Evolutionary conservation across 2,888 invertebrate genomes (phyloP), one percentile per base, ranked within the genome.

Genomic region (Epirrita christyi): DNA sequence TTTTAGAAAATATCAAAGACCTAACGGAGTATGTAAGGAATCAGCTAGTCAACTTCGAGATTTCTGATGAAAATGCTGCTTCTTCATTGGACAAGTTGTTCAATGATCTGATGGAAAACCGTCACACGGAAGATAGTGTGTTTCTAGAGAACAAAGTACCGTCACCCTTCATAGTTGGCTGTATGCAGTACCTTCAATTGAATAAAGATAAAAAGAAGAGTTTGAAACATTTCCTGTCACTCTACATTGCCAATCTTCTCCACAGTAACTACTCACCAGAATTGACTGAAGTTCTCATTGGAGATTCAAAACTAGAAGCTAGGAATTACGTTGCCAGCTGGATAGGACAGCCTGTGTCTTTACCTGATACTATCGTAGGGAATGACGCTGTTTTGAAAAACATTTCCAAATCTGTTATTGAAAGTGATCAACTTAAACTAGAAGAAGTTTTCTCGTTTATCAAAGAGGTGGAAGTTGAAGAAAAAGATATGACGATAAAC

Each of bases 251-350:
- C n/a, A 93, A 94, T 78, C 88, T 94, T 64, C 85, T 95, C 27
- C 94, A 95, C 72, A 87, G 85, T 53, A 95, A 94, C 81, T 93
- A 93, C 61, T 86, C 89, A 1, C 91, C 93, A 0, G 86, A 88
- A 46, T 70, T 92, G 52, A 91, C 94, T 2, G 86, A 91, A 63
- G 74, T 87, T 32, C 74, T 94, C 44, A 83, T 93, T 42, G 82
- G 88, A n/a, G 89, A 91, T 67, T 87, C 87, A 41, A 84, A 93
- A 63, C 56, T 88, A 6, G 82, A 93, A 47, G 81, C 87, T 6
- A 76, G 88, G 34, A 86, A 84, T 55, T 94, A 94, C 70, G 78
- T 94, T 1, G 79, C 80, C 0, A 86, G 84, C 66, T 94, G 94
- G 94, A 76, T 78, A 15, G 73, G 80, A 0, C 70, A 83, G 37